These are phyloP conservation scores for Notoglanidium macrostoma DNA, from an alignment of 2,797 vertebrate species.

Conservation along the genomic window DNA sequence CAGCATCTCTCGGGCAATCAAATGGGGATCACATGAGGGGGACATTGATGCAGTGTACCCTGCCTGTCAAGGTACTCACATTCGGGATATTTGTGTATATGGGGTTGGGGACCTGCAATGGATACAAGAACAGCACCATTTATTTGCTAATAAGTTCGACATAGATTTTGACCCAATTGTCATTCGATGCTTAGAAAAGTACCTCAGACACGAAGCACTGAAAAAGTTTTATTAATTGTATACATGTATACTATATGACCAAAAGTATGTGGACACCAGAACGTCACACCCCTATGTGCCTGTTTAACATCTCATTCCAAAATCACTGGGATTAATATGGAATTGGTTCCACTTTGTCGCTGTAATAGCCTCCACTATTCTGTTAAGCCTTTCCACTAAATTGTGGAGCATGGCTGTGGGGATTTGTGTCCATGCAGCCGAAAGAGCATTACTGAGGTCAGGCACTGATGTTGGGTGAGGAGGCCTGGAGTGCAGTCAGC, in stretches of 20 bases:
- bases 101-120: conserved; percentile 85
- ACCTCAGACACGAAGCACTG: conserved; percentile 80
- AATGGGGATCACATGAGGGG: conserved; percentile 84
- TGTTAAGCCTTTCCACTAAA: not conserved
- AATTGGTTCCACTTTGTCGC: not conserved
- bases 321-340: not conserved
- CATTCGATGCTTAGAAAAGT: conserved; percentile 83
- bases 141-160: conserved; percentile 94
- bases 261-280: not conserved
- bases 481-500: not conserved
- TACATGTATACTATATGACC: not conserved
- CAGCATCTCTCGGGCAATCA: conserved; percentile 82
- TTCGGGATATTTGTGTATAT: conserved; percentile 82
- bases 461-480: not conserved
- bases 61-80: conserved; percentile 75
- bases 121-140: conserved; percentile 83
- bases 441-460: not conserved
- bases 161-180: conserved; percentile 74
- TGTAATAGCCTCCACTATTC: not conserved
- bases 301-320: not conserved
- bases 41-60: conserved; percentile 78
- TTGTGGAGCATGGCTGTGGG: not conserved
- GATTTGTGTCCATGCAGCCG: not conserved
- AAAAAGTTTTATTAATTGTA: not conserved
- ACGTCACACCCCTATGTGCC: not conserved